Evolutionary conservation across 2,797 vertebrate genomes (phyloP).

Genomic region (Intellagama lesueurii): DNA sequence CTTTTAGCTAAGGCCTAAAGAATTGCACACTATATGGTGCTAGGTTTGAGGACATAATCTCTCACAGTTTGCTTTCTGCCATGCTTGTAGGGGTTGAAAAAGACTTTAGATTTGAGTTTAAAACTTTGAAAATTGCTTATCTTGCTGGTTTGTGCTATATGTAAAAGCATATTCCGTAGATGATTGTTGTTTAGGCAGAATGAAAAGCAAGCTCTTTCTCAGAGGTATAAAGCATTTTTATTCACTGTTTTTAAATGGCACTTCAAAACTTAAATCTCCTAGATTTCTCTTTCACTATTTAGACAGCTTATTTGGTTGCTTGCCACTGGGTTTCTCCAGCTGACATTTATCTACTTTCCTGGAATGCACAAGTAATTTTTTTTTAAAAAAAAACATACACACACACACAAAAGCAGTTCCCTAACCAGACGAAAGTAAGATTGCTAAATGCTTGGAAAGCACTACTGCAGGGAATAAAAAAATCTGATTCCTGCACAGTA

Average conservation of each 20-base stretch:
- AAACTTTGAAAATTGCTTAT: not conserved
- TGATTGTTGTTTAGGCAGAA: constrained; percentile 41
- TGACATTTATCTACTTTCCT: constrained; percentile 50
- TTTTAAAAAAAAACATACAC: not conserved
- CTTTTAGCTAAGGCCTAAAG: not conserved
- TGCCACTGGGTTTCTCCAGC: constrained; percentile 48
- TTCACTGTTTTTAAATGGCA: constrained; percentile 53
- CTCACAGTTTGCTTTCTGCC: not conserved
- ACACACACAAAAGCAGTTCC: not conserved
- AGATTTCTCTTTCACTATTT: constrained; percentile 50
- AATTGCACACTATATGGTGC: not conserved
- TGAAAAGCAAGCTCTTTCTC: constrained; percentile 27
- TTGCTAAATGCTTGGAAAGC: constrained; percentile 6
- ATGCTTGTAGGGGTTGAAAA: not conserved
- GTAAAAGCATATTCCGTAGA: not conserved
- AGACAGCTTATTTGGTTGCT: constrained; percentile 47
- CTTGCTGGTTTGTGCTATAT: constrained; percentile 6
- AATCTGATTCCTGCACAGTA: not conserved
- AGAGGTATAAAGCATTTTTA: constrained; percentile 55
- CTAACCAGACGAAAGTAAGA: not conserved
- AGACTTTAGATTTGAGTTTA: constrained; percentile 27
- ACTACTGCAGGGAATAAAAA: not conserved
- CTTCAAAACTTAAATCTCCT: constrained; percentile 50
- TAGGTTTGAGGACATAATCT: not conserved
- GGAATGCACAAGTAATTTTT: constrained; percentile 44